Base-by-base conservation (phyloP, 2,888 invertebrate species). In the Cataglyphis livida region DNA sequence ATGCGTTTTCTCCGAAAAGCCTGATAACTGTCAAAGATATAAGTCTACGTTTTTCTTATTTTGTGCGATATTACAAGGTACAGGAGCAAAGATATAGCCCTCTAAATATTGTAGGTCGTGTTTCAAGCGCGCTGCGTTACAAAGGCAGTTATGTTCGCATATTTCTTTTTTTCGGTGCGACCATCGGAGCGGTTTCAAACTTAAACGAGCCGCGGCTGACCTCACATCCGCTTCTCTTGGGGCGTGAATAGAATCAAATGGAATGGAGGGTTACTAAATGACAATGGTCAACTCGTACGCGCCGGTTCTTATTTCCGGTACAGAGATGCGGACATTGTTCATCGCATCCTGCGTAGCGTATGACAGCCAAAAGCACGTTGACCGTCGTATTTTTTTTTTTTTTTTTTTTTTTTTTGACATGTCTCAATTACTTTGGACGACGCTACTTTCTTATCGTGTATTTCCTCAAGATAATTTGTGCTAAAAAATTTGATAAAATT, bases 231-330 rank as follows among this genome's bases (percentile, higher is more conserved):
- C 91, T 91, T 74, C 88, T 87, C 88, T 88, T 85, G 86, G 90
- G 89, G 90, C 92, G 92, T 91, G 92, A 93, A 93, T 91, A 89
- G 91, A 92, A 92, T 91, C 90, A 93, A 93, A 93, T 91, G 91
- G 91, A 93, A 93, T 91, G 90, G 91, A 93, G 93, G 93, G 92
- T 92, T 92, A 92, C 92, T 93, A 92, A 93, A 92, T 93, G 92
- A 94, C 94, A 94, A 94, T 94, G 90, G 93, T 93, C 92, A 91
- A 93, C 93, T 93, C 93, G 93, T 93, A 92, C 92, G 93, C 92
- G 92, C 92, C 91, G 91, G 90, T 89, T 93, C 92, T 93, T 93
- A 91, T 93, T 94, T 94, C 94, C 94, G 93, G 93, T 92, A 91
- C 90, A 84, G 84, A 86, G 85, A 79, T 84, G 78, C 89, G 88